These are phyloP conservation scores for Entelurus aequoreus DNA, from an alignment of 2,113 vertebrate genomes.

Conservation along the genomic window DNA sequence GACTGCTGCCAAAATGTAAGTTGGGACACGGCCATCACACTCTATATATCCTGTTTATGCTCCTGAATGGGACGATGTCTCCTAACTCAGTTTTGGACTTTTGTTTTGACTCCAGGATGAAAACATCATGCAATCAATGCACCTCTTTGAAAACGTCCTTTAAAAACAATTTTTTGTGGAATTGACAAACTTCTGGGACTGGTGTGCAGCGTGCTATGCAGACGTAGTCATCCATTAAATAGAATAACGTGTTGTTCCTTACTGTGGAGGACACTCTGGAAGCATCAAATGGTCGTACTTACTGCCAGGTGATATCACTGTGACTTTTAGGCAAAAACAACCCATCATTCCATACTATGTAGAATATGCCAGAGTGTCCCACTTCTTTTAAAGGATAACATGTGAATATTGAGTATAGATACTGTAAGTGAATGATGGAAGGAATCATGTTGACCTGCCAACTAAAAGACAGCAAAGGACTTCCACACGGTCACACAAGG, in stretches of 20 bases:
- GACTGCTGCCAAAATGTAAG: constrained; percentile 99
- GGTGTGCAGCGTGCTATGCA: constrained; percentile 64
- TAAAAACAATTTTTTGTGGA: constrained; percentile 71
- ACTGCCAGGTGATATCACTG: constrained; percentile 50
- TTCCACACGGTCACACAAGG: constrained; percentile 59
- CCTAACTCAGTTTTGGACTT: background rate
- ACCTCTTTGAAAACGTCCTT: constrained; percentile 98
- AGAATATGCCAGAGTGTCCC: constrained; percentile 56
- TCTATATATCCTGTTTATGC: too few relatives aligned
- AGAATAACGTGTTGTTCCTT: constrained; percentile 33
- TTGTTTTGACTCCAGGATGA: constrained; percentile 81
- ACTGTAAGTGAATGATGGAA: background rate
- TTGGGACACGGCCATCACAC: background rate
- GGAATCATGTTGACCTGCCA: constrained; percentile 62
- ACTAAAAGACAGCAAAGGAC: constrained; percentile 52
- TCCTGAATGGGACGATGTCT: too few relatives aligned
- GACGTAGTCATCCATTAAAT: constrained; percentile 34
- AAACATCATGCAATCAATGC: constrained; percentile 99
- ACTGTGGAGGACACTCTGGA: constrained; percentile 54
- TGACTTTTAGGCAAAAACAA: constrained; percentile 31
- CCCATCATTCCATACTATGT: background rate
- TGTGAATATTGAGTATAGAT: background rate
- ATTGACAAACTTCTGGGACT: constrained; percentile 23
- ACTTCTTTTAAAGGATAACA: background rate
- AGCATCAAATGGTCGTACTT: background rate